These are phyloP conservation scores for Agrochola circellaris DNA, from an alignment of 2,888 invertebrate species.

Conservation along the genomic window DNA sequence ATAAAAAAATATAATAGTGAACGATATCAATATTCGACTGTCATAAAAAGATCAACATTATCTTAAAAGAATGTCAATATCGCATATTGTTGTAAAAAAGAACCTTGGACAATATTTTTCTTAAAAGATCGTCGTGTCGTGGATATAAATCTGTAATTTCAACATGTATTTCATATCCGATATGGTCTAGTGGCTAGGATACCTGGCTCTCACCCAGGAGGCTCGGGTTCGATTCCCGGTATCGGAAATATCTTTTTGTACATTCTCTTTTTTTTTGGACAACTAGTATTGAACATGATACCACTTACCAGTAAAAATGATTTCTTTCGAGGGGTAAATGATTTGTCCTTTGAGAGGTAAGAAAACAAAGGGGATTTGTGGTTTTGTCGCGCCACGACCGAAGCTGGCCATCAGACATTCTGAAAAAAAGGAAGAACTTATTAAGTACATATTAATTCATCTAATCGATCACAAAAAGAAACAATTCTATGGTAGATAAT, in stretches of 20 bases:
- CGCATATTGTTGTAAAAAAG: neutral
- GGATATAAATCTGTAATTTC: neutral
- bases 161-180: constrained; percentile 73
- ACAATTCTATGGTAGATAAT: neutral
- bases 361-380: constrained; percentile 96
- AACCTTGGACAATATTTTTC: neutral
- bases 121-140: neutral
- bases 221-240: constrained; percentile 92
- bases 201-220: constrained; percentile 91
- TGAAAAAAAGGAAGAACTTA: constrained; percentile 83
- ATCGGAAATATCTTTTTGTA: constrained; percentile 86
- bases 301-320: constrained; percentile 93
- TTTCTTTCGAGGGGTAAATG: constrained; percentile 96
- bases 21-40: constrained; percentile 7
- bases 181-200: constrained; percentile 92
- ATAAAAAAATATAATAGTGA: neutral
- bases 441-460: neutral
- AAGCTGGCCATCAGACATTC: constrained; percentile 93
- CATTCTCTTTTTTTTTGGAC: too few relatives aligned
- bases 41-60: constrained; percentile 29
- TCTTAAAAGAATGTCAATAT: neutral
- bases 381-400: constrained; percentile 92
- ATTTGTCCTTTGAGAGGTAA: constrained; percentile 96
- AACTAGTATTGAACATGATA: too few relatives aligned
- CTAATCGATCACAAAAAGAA: neutral